phyloP scores from a whole-genome alignment of 2,113 vertebrate species.

The Dunckerocampus dactyliophorus region DNA sequence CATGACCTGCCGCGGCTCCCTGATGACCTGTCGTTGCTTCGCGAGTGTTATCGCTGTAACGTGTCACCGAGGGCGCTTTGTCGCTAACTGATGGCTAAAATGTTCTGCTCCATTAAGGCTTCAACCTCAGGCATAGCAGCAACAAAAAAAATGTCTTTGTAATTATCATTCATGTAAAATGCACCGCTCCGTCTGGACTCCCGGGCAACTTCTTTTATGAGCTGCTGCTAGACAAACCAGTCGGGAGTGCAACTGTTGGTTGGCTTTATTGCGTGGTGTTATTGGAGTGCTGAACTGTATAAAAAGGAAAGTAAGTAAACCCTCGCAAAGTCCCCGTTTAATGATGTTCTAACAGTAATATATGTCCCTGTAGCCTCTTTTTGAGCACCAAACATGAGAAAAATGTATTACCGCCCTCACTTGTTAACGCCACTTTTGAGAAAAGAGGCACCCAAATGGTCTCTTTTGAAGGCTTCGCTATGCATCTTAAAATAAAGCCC shows the following conservation, averaged over 20 bases:
- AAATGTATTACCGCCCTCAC: no score
- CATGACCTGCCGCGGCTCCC: conserved; percentile 3
- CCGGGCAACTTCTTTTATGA: conserved; percentile 35
- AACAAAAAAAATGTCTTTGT: conserved; percentile 22
- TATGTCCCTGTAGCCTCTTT: no score
- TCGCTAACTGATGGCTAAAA: conserved; percentile 48
- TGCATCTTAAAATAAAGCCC: no score
- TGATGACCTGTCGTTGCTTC: conserved; percentile 27
- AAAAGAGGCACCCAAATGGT: no score
- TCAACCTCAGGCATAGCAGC: conserved; percentile 17
- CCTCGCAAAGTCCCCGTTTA: no score
- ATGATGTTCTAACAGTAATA: no score
- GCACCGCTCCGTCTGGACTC: conserved; percentile 34
- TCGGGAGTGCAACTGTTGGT: conserved; percentile 22
- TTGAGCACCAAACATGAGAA: no score
- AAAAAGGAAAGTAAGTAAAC: no score
- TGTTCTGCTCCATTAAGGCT: conserved; percentile 46
- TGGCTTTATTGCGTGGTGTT: no score
- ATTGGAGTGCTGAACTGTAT: no score
- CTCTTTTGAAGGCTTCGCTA: no score
- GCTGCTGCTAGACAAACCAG: conserved; percentile 18
- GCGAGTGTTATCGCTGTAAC: background rate
- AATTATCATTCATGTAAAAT: conserved; percentile 52
- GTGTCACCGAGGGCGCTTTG: conserved; percentile 15
- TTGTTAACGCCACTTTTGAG: no score